Evolutionary conservation across 2,113 vertebrate genomes (phyloP).

Genomic region (Nothoprocta pentlandii): DNA sequence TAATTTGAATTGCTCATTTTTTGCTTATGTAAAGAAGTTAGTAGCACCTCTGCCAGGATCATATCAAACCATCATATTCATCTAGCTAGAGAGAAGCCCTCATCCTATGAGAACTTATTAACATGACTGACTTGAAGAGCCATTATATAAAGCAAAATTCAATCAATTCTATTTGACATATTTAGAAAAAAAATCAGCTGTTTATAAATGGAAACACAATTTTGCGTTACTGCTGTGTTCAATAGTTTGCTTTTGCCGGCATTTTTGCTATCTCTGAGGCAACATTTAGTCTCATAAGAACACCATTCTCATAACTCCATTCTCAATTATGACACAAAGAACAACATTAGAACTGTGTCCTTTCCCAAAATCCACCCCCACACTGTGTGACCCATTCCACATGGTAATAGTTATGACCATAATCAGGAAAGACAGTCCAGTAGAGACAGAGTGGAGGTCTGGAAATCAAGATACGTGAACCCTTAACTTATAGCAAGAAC

Average conservation of each 20-base stretch:
- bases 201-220: not conserved
- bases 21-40: not conserved
- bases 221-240: not conserved
- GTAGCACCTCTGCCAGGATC: not conserved
- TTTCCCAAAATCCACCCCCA: not conserved
- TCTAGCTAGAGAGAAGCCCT: not conserved
- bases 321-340: not conserved
- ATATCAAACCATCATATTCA: not conserved
- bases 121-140: not conserved
- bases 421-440: not conserved
- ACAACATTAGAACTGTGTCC: not conserved
- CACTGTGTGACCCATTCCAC: rapidly evolving
- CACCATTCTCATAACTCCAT: not conserved
- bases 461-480: not conserved
- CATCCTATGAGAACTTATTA: not conserved
- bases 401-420: not conserved
- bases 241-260: not conserved
- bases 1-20: not conserved
- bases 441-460: not conserved
- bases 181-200: conserved; percentile 29
- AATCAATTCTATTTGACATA: not conserved
- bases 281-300: not conserved
- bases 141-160: conserved; percentile 27
- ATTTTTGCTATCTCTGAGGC: not conserved
- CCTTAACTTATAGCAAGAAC: not conserved